Evolutionary conservation across 2,888 invertebrate genomes (phyloP).

Genomic region (Gastracanthus pulcherrimus): DNA sequence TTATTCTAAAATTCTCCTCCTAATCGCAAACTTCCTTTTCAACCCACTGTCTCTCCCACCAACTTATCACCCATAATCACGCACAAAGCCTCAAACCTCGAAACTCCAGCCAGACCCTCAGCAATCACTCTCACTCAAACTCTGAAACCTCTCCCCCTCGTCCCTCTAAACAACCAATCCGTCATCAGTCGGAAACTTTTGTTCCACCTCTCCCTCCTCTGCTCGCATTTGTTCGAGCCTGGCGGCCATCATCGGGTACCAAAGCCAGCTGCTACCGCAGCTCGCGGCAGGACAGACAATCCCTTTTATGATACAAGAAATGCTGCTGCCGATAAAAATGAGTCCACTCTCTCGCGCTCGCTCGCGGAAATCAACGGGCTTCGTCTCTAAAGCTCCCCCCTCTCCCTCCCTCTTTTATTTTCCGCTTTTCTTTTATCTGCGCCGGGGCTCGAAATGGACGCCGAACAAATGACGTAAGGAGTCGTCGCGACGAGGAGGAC

Average conservation of each 20-base stretch:
- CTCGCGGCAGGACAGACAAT: neutral
- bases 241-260: too few relatives aligned
- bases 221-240: constrained; percentile 1
- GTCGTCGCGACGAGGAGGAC: constrained; percentile 3
- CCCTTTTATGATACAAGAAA: constrained; percentile 28
- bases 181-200: neutral
- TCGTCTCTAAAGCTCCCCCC: too few relatives aligned
- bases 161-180: too few relatives aligned
- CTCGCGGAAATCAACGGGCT: constrained; percentile 20
- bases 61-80: too few relatives aligned
- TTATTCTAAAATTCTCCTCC: too few relatives aligned
- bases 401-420: constrained; percentile 3
- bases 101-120: too few relatives aligned
- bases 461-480: constrained; percentile 40
- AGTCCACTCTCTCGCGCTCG: neutral
- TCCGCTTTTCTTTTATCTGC: constrained; percentile 12
- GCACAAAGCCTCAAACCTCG: too few relatives aligned
- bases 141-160: too few relatives aligned
- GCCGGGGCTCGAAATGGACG: constrained; percentile 24
- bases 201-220: neutral
- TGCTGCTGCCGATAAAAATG: constrained; percentile 40
- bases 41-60: too few relatives aligned
- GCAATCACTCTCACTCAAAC: too few relatives aligned
- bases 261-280: too few relatives aligned
- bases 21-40: too few relatives aligned